Base-by-base conservation (phyloP, 1,140 invertebrate genomes). In the Bombus turneri region DNA sequence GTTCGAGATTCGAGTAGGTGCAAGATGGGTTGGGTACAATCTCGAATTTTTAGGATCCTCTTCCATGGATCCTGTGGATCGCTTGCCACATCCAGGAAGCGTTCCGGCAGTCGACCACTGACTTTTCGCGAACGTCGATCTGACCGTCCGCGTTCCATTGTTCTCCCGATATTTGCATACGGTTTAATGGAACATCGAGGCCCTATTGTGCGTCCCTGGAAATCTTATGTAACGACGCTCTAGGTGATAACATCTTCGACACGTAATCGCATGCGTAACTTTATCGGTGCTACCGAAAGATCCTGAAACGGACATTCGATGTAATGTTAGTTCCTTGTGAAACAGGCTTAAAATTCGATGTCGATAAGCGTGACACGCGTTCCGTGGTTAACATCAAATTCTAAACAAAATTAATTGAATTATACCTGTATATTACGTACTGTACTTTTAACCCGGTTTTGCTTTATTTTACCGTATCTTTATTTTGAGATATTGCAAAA, bases 131-230 rank as follows among this genome's bases (percentile, higher is more conserved):
- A 87, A 86, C 87, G 83, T 87, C 87, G 80, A 91, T 90, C 75
- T 90, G 87, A 69, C 83, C 83, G 85, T 89, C 57, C 87, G 87
- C 85, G 83, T 86, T 86, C 91, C 90, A 93, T 93, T 92, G 92
- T 93, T 93, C 86, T 83, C 69, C 34, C 72, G 43, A 79, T 79
- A 93, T 93, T 88, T 93, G 91, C 92, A 93, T 93, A 91, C 91
- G 90, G 92, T 93, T 93, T 92, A 93, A 93, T 93, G 91, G 91
- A 91, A 91, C 90, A 87, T 80, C 86, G 82, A 74, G 68, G 64
- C 8, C 69, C 80, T 84, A 92, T 89, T 89, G 88, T 91, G 59
- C 87, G 89, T 88, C 82, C 83, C 80, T 77, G 86, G 85, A 90
- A 90, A 87, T 82, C 91, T 92, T 93, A 93, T 89, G 87, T 92